Base-by-base conservation (phyloP, 2,797 vertebrate genomes). In the Selene dorsalis region DNA sequence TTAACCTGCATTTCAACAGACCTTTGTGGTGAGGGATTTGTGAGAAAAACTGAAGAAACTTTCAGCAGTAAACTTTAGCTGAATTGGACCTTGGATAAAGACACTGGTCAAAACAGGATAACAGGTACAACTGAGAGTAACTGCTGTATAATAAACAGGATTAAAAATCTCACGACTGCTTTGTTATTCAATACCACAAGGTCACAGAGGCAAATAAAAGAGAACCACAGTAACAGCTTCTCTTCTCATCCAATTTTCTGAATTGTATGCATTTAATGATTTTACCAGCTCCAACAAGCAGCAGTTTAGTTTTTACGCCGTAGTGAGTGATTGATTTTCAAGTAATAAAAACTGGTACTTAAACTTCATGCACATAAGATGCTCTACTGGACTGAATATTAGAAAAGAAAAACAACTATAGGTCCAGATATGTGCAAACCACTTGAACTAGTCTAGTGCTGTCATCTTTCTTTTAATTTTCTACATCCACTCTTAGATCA, bases 251-350 rank as follows among this genome's bases (percentile, higher is more conserved):
- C 22, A 77, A 56, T 32, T 57, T 65, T 24, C 14, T 50, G 26
- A 71, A 24, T 5, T 61, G 3, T 66, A 13, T 53, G 26, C 26
- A 45, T 62, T 72, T 38, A 48, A 79, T 59, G 28, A 41, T 41
- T 72, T 76, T 75, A 48, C 4, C 20, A 67, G 66, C 43, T 79
- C 58, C 41, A 48, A 59, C 26, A 59, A 82, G 73, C 57, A 73
- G 71, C 57, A 75, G 5, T 39, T 35, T 35, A 35, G 57, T 59
- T 66, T 73, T 63, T 41, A 16, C 63, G 66, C 65, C 78, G 80
- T 85, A 69, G 83, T 88, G 75, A 84, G 55, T 73, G 62, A 71
- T 65, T 30, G 20, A 48, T 71, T 57, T 70, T 83, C 50, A 81
- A 69, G 69, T 72, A 47, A 75, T 41, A 70, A 60, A 67, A 80